Percentiles rank a stretch among this genome's conserved stretches.
phyloP scores from a whole-genome alignment of 2,113 vertebrate species.

The Erinaceus europaeus region DNA sequence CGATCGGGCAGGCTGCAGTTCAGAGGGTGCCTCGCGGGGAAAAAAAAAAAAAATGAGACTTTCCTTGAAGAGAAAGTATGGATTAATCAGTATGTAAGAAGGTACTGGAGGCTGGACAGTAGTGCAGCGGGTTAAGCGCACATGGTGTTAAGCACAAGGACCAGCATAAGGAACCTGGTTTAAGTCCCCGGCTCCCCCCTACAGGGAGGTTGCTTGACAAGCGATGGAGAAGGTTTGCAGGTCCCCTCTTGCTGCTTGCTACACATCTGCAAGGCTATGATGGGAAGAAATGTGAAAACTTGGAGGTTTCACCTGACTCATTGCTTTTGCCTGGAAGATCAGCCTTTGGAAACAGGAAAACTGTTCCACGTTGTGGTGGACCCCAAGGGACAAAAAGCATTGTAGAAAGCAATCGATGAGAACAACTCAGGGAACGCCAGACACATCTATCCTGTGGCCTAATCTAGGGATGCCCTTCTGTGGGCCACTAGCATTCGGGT shows the following conservation, averaged over 20 bases:
- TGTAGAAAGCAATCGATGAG: constrained; percentile 50
- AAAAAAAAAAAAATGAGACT: no score
- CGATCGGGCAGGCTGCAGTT: no score
- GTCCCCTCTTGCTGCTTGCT: neutral
- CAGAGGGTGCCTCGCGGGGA: no score
- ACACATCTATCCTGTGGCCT: neutral
- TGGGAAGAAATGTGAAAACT: constrained; percentile 8
- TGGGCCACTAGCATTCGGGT: constrained; percentile 32
- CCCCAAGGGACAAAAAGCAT: fast-evolving
- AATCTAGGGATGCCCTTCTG: neutral
- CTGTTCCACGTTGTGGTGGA: fast-evolving
- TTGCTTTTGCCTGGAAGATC: neutral
- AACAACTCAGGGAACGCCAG: neutral
- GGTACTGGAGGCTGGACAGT: no score
- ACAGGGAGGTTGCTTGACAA: no score
- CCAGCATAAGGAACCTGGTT: no score
- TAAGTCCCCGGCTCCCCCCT: no score
- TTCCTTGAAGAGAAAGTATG: no score
- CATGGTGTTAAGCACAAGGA: no score
- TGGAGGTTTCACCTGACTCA: neutral
- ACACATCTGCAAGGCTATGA: neutral
- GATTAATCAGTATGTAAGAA: no score
- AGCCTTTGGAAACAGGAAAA: constrained; percentile 8
- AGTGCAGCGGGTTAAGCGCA: no score
- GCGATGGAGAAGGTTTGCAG: no score